Base-by-base conservation (phyloP, 1,140 invertebrate genomes). In the Zaprionus ornatus region DNA sequence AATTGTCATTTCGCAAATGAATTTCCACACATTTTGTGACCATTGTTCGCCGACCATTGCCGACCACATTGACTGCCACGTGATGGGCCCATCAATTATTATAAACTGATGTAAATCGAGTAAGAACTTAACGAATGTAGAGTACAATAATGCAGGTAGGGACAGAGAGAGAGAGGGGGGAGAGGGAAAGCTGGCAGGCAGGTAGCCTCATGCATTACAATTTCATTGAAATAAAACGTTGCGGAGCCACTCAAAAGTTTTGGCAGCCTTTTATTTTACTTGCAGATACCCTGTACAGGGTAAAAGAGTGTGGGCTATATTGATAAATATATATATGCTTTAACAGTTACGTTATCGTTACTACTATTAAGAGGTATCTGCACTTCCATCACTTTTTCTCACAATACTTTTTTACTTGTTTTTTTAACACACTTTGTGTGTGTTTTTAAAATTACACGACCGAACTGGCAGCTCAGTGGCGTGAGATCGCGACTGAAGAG, bases 201-300 rank as follows among this genome's bases (percentile, higher is more conserved):
- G 32, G 15, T 60, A 50, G 60, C 65, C 52, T n/a, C 64, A 63
- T 37, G 79, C 64, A 56, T 72, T 72, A 65, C 65, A 77, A 86
- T 82, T 82, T 86, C 77, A 82, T 86, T 86, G 54, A 79, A 79
- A 71, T 74, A 63, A 71, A 80, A 67, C 77, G 73, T 77, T 66
- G 63, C 61, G 65, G n/a, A 66, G 63, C 57, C 19, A 54, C 48
- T 66, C 21, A 32, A 70, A 67, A 61, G 35, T 66, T 62, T 56
- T 17, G 40, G 42, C 19, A 60, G 42, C 21, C 35, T 56, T 48
- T 52, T 50, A 32, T 27, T 35, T 68, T 23, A 48, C 61, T 61
- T 61, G 15, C 40, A 29, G 19, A 62, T 62, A 62, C 45, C 60
- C 42, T 62, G 10, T n/a, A 19, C 4, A n/a, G 21, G 13, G 12